phyloP scores from a whole-genome alignment of 2,888 invertebrate genomes.

The Platynereis dumerilii region DNA sequence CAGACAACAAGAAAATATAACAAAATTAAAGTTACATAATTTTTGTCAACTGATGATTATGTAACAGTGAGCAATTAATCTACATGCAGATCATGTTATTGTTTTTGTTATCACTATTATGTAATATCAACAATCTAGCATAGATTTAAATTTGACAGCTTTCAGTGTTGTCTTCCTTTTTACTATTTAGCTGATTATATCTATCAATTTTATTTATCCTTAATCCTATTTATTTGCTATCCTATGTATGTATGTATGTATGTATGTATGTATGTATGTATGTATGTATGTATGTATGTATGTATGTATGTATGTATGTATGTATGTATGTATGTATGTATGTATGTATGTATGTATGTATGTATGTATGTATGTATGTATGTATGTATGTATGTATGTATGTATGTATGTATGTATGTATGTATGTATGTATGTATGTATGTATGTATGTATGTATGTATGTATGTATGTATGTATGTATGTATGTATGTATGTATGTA shows the following conservation, averaged over 20 bases:
- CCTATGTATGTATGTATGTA: conserved; percentile 18
- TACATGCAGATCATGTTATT: no score
- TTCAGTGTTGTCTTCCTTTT: no score
- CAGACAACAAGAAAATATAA: no score
- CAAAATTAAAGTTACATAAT: no score
- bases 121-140: no score
- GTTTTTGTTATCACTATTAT: no score
- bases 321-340: conserved; percentile 15
- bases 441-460: conserved; percentile 4
- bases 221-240: no score
- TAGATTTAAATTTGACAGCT: no score
- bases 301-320: conserved; percentile 18
- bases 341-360: conserved; percentile 12
- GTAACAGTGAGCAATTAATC: no score
- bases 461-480: neutral
- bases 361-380: conserved; percentile 7
- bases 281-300: conserved; percentile 16
- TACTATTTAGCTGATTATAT: no score
- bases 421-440: conserved; percentile 6
- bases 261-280: conserved; percentile 15
- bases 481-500: neutral
- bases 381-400: conserved; percentile 9
- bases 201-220: no score
- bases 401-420: conserved; percentile 7
- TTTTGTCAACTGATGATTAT: no score